phyloP scores from a whole-genome alignment of 2,888 invertebrate species.

The Coecobrya sp. region DNA sequence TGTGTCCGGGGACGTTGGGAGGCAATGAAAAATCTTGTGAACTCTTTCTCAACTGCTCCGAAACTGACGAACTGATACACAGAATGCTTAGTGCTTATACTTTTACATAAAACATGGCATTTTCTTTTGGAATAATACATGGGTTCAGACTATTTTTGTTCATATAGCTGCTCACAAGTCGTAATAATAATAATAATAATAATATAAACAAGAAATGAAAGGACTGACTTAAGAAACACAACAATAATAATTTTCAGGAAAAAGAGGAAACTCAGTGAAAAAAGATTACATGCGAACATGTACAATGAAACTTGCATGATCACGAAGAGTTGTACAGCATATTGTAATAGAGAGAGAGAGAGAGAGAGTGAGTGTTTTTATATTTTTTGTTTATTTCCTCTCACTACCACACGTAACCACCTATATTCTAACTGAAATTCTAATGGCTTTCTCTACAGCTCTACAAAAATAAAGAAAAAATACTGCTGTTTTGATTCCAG shows the following conservation, averaged over 20 bases:
- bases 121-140: constrained; percentile 63
- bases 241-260: constrained; percentile 41
- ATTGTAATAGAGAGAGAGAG: no score
- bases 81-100: neutral
- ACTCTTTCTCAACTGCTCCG: constrained; percentile 45
- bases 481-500: constrained; percentile 13
- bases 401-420: constrained; percentile 1
- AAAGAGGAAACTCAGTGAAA: constrained; percentile 42
- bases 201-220: constrained; percentile 53
- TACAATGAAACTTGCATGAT: constrained; percentile 41
- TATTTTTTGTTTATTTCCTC: constrained; percentile 31
- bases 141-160: constrained; percentile 13
- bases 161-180: constrained; percentile 14
- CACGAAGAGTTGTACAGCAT: neutral
- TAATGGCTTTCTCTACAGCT: neutral
- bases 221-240: constrained; percentile 27
- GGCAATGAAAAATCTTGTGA: constrained; percentile 43
- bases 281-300: constrained; percentile 69
- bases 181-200: constrained; percentile 53
- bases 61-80: constrained; percentile 44
- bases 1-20: constrained; percentile 42
- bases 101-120: constrained; percentile 63
- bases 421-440: neutral
- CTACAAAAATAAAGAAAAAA: constrained; percentile 55
- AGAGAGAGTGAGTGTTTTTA: constrained; percentile 11